phyloP scores from a whole-genome alignment of 92 coral and sea anemone species.

The Micromussa lordhowensis region DNA sequence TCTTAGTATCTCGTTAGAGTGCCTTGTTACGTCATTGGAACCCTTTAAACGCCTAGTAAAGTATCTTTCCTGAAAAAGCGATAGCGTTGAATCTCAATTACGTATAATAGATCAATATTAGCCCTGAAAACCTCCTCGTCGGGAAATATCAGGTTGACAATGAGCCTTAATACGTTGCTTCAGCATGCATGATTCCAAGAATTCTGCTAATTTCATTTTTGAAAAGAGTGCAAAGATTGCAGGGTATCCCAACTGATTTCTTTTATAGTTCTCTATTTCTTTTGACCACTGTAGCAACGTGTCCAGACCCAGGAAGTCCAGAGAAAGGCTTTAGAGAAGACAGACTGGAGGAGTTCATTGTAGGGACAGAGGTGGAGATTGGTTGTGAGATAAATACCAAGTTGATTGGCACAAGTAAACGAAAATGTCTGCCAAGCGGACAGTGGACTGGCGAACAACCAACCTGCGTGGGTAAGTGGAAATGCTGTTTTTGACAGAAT shows the following conservation, averaged over 20 bases:
- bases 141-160: no score
- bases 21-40: neutral
- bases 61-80: neutral
- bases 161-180: no score
- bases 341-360: constrained; percentile 59
- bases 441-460: constrained; percentile 78
- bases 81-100: neutral
- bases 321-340: constrained; percentile 62
- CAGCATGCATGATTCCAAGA: no score
- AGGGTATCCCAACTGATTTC: neutral
- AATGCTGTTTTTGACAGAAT: neutral
- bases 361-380: constrained; percentile 77
- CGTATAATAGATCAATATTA: no score
- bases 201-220: no score
- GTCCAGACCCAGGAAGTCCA: constrained; percentile 77
- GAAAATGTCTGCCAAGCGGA: constrained; percentile 70
- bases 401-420: constrained; percentile 63
- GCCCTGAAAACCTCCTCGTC: no score
- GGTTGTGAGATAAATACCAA: constrained; percentile 69
- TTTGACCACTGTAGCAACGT: constrained; percentile 42
- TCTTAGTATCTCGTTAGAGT: neutral
- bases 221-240: no score
- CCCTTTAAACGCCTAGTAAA: neutral
- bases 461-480: constrained; percentile 65
- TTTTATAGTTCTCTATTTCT: neutral